phyloP scores from a whole-genome alignment of 2,797 vertebrate species.

The Simalia tracyae region DNA sequence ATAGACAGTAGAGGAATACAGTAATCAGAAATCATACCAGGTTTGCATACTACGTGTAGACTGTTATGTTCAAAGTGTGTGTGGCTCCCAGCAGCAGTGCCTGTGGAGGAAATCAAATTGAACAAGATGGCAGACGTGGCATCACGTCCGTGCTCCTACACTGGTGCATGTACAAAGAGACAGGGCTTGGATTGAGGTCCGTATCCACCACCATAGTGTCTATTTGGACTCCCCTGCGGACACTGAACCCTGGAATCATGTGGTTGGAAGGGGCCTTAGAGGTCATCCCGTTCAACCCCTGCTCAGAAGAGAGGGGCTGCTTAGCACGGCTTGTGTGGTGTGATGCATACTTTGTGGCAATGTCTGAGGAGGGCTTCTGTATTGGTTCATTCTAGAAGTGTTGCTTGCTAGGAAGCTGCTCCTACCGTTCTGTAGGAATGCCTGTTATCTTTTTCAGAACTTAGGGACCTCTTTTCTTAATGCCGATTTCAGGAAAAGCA shows the following conservation, averaged over 20 bases:
- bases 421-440: background rate
- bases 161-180: background rate
- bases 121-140: background rate
- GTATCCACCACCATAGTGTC: background rate
- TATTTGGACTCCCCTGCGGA: background rate
- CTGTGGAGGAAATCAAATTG: background rate
- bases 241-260: background rate
- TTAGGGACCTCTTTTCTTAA: background rate
- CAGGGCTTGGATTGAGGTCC: background rate
- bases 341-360: background rate
- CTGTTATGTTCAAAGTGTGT: background rate
- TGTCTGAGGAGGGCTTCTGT: too few species aligned
- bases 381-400: background rate
- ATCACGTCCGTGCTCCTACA: background rate
- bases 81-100: background rate
- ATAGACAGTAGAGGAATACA: background rate
- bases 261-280: background rate
- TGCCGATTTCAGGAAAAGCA: background rate
- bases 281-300: background rate
- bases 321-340: background rate
- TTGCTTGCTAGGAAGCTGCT: background rate
- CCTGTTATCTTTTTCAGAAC: background rate
- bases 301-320: background rate
- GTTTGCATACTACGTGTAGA: background rate
- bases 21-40: background rate